Conservation (phyloP, 2,797 vertebrate genomes). For the Aquila chrysaetos region DNA sequence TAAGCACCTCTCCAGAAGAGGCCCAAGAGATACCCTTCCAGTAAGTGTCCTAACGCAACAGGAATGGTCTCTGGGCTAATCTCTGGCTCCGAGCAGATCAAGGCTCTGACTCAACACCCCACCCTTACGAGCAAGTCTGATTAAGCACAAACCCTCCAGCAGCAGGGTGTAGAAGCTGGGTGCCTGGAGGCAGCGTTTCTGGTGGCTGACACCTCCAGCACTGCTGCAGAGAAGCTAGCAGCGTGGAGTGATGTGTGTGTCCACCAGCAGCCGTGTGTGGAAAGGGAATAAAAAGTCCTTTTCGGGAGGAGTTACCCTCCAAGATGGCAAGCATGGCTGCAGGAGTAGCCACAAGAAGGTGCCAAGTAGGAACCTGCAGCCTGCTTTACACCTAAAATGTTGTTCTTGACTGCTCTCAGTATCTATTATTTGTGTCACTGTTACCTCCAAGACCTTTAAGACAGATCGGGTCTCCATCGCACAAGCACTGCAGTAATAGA, state of each 20-base stretch:
- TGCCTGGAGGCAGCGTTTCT: not conserved
- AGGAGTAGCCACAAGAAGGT: not conserved
- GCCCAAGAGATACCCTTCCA: not conserved
- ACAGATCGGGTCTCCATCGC: rapidly evolving
- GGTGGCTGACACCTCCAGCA: not conserved
- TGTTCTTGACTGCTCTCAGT: not conserved
- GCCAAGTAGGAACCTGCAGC: not conserved
- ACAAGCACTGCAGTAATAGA: not conserved
- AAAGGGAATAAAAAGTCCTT: not conserved
- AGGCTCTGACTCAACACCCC: slow-evolving; percentile 25
- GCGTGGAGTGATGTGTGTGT: rapidly evolving
- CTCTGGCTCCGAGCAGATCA: not conserved
- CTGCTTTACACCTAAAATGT: not conserved
- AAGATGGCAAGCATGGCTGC: not conserved
- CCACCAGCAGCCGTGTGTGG: not conserved
- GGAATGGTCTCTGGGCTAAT: not conserved
- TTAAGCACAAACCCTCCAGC: not conserved
- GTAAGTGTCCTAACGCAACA: not conserved
- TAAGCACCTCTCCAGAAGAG: not conserved
- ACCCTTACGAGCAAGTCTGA: not conserved
- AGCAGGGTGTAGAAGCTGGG: not conserved
- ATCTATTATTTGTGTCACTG: not conserved
- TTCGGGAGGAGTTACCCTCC: not conserved
- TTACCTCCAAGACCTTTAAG: not conserved
- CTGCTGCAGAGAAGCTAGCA: not conserved